Evolutionary conservation across 2,113 vertebrate species (phyloP).

Genomic region (Dicerorhinus sumatrensis): DNA sequence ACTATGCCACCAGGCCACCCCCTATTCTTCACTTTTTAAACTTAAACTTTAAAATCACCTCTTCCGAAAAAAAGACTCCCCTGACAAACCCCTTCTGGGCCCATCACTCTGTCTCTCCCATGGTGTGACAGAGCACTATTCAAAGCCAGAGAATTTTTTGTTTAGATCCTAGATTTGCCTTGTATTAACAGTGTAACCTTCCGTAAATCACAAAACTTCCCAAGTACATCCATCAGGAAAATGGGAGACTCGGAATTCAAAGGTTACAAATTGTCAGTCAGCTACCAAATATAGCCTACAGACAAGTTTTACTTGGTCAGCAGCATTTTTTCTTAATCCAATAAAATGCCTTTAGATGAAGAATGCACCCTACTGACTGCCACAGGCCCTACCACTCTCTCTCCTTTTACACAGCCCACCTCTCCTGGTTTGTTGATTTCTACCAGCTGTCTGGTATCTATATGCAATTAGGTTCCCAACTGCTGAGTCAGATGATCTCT

Average conservation of each 20-base stretch:
- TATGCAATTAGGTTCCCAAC: neutral
- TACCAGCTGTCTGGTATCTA: neutral
- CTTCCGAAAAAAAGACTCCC: neutral
- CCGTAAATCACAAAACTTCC: conserved; percentile 9
- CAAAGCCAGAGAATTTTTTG: neutral
- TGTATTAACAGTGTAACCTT: neutral
- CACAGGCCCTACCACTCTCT: neutral
- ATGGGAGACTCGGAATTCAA: conserved; percentile 1
- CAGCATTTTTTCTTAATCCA: neutral
- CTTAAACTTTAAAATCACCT: neutral
- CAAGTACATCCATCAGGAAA: neutral
- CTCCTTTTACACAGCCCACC: neutral
- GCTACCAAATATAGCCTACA: neutral
- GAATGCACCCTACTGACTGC: neutral
- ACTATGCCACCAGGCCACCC: too few species aligned
- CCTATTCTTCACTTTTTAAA: neutral
- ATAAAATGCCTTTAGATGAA: neutral
- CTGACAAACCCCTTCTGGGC: neutral
- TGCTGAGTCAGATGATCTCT: neutral
- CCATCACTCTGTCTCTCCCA: neutral
- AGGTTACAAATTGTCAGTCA: neutral
- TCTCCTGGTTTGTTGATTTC: neutral
- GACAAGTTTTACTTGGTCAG: neutral
- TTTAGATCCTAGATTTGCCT: neutral
- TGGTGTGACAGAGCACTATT: neutral